Evolutionary conservation across 2,888 invertebrate species (phyloP).

Genomic region (Clusia tigrina): DNA sequence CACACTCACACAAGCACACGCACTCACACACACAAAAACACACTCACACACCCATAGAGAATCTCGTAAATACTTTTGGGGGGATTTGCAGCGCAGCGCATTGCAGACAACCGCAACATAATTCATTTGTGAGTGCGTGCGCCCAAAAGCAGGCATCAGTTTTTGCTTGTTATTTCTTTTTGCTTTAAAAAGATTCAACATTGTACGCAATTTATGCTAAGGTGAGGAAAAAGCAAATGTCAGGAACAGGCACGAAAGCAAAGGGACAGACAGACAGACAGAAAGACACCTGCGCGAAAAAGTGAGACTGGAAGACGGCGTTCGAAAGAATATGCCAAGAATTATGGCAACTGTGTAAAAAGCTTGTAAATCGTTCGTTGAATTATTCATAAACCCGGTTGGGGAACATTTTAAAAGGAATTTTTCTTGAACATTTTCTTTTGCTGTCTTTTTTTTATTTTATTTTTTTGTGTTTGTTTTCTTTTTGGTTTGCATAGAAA

Average conservation of each 20-base stretch:
- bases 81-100: no score
- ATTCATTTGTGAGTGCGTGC: conserved; percentile 3
- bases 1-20: not conserved
- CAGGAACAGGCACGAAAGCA: not conserved
- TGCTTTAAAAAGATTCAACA: not conserved
- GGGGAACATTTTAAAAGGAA: not conserved
- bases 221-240: not conserved
- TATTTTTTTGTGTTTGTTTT: not conserved
- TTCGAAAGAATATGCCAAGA: no score
- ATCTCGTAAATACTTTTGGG: not conserved
- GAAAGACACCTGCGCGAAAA: no score
- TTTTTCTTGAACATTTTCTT: not conserved
- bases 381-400: not conserved
- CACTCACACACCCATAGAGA: no score
- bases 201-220: not conserved
- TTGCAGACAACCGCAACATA: not conserved
- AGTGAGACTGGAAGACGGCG: not conserved
- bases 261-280: not conserved
- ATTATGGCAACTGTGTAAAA: not conserved
- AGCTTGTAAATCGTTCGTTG: not conserved
- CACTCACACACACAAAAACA: not conserved
- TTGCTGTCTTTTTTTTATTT: no score
- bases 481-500: not conserved
- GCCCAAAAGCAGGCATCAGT: conserved; percentile 4
- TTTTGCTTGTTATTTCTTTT: not conserved